Conservation (phyloP, 1,140 invertebrate species). For the Odontomachus brunneus region DNA sequence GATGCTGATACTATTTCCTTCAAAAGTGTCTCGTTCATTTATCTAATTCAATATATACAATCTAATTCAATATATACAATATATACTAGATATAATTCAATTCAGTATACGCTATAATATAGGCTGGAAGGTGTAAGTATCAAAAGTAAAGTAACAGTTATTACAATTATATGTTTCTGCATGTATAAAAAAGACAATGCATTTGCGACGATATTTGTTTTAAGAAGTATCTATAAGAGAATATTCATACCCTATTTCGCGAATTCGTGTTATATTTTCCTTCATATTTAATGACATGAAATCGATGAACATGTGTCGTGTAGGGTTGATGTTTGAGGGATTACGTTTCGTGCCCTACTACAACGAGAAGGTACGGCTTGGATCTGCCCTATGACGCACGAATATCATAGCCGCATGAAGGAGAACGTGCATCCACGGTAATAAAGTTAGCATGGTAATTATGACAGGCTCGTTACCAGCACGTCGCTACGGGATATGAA, state of each 20-base stretch:
- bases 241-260: background rate
- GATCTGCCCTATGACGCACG: conserved; percentile 74
- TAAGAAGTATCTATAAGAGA: background rate
- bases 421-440: conserved; percentile 77
- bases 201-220: too few relatives aligned
- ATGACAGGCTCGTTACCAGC: conserved; percentile 84
- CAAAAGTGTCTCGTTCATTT: background rate
- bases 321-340: conserved; percentile 55
- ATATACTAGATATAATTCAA: too few relatives aligned
- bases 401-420: conserved; percentile 68
- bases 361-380: conserved; percentile 62
- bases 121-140: background rate
- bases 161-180: background rate
- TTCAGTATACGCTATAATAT: background rate
- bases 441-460: conserved; percentile 84
- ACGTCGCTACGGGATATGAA: conserved; percentile 83
- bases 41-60: too few relatives aligned
- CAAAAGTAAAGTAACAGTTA: background rate
- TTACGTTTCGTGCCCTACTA: conserved; percentile 55
- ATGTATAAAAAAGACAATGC: too few relatives aligned
- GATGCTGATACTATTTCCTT: background rate
- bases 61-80: too few relatives aligned
- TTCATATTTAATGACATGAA: conserved; percentile 26
- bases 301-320: conserved; percentile 27
- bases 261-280: background rate